Base-by-base conservation (phyloP, 2,888 invertebrate genomes). In the Ommatoiulus sabulosus region DNA sequence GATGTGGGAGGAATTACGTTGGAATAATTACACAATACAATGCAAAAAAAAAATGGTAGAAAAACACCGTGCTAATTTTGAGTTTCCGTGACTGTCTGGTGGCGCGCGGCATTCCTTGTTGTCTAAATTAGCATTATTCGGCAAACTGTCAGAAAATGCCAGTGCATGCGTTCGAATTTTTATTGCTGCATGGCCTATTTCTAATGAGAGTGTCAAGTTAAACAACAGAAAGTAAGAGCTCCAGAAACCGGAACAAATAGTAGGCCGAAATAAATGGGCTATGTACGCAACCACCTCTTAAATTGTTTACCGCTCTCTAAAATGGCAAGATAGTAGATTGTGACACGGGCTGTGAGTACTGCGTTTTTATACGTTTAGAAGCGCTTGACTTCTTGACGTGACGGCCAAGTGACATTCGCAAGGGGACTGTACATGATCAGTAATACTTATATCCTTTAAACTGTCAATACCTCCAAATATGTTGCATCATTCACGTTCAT, bases 121-220 rank as follows among this genome's bases (percentile, higher is more conserved):
- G 35, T 0, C 35, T 1, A 35, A 35, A 35, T 35, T 35, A 35
- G 35, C 35, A 35, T 52, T 52, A 52, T 52, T 52, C 15, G 15
- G 52, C 52, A 52, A 10, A 15, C 10, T 52, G 52, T 15, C 52
- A 15, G 52, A 52, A 10, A 52, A 52, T 52, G 10, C 46, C 46
- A 46, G 46, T 12, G 46, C 46, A 3, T 46, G 7, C 52, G 15
- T 52, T 12, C 52, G 52, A 15, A 12, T 52, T 52, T 52, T 52
- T 52, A 52, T 15, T 3, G 52, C 52, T 52, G n/a, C n/a, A n/a
- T n/a, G 52, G 52, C 52, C 52, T 52, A 52, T 52, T 52, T 52
- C 52, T 52, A 52, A 52, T 52, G 52, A 52, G 52, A 52, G 52
- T 52, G 52, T 52, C 52, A 52, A 52, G 52, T 52, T 52, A 52